These are phyloP conservation scores for Hylaeus volcanicus DNA, from an alignment of 1,140 invertebrate species.

Conservation along the genomic window DNA sequence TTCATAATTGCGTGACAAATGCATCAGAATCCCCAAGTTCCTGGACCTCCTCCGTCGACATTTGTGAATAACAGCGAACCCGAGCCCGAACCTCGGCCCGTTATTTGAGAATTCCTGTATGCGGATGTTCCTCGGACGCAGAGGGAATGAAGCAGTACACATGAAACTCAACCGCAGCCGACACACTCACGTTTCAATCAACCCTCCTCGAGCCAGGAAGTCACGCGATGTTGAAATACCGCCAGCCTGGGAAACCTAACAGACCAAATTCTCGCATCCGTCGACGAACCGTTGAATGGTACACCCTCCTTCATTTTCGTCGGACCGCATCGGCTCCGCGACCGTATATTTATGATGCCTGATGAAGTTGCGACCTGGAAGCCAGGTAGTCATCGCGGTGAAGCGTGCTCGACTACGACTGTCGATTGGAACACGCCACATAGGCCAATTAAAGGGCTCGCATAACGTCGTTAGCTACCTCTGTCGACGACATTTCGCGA, in stretches of 20 bases:
- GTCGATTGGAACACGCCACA: not conserved
- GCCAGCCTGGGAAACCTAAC: not conserved
- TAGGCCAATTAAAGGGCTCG: too few relatives aligned
- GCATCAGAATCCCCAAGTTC: too few relatives aligned
- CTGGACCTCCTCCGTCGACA: not conserved
- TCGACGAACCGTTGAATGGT: not conserved
- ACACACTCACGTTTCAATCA: constrained; percentile 38
- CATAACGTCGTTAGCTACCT: too few relatives aligned
- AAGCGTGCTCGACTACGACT: not conserved
- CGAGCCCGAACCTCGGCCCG: not conserved
- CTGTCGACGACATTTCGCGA: too few relatives aligned
- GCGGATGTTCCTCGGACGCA: not conserved
- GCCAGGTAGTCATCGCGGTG: too few relatives aligned
- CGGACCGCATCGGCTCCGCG: not conserved
- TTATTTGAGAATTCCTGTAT: constrained; percentile 24
- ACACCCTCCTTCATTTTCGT: constrained; percentile 6
- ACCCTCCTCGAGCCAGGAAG: constrained; percentile 25
- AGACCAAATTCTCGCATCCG: constrained; percentile 7
- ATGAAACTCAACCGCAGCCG: constrained; percentile 16
- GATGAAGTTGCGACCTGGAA: not conserved
- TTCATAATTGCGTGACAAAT: too few relatives aligned
- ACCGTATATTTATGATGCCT: not conserved
- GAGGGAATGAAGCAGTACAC: constrained; percentile 3
- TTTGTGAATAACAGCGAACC: not conserved
- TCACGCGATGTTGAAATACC: constrained; percentile 40